phyloP scores from a whole-genome alignment of 2,888 invertebrate genomes.

The Thymelicus sylvestris region DNA sequence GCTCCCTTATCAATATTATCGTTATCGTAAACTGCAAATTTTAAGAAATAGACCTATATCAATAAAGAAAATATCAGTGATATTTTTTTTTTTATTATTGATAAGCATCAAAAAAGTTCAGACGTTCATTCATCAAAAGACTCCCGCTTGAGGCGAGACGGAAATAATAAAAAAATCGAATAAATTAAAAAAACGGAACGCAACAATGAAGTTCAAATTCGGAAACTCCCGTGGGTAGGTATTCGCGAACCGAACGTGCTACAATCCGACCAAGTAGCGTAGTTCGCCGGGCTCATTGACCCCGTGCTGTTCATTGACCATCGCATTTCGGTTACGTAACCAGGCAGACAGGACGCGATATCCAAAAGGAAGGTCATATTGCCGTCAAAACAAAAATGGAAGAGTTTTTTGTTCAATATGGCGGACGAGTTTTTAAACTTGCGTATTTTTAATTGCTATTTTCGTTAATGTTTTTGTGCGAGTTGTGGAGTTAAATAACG shows the following conservation, averaged over 20 bases:
- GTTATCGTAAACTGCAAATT: background rate
- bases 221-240: conserved; percentile 33
- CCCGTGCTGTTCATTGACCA: conserved; percentile 50
- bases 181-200: background rate
- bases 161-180: background rate
- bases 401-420: conserved; percentile 74
- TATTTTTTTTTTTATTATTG: background rate
- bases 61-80: background rate
- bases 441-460: conserved; percentile 55
- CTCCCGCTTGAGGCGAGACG: background rate
- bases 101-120: no score
- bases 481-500: conserved; percentile 46
- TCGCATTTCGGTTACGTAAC: conserved; percentile 62
- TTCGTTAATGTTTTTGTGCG: conserved; percentile 38
- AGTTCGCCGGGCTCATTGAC: conserved; percentile 50
- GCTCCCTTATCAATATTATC: background rate
- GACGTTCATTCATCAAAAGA: background rate
- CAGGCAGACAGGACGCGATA: conserved; percentile 75
- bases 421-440: conserved; percentile 68
- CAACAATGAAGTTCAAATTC: conserved; percentile 14
- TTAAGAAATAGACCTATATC: background rate
- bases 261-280: conserved; percentile 60
- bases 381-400: conserved; percentile 82
- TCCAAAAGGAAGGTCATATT: conserved; percentile 73
- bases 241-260: conserved; percentile 48